phyloP scores from a whole-genome alignment of 2,113 vertebrate species.

The Callorhinus ursinus region DNA sequence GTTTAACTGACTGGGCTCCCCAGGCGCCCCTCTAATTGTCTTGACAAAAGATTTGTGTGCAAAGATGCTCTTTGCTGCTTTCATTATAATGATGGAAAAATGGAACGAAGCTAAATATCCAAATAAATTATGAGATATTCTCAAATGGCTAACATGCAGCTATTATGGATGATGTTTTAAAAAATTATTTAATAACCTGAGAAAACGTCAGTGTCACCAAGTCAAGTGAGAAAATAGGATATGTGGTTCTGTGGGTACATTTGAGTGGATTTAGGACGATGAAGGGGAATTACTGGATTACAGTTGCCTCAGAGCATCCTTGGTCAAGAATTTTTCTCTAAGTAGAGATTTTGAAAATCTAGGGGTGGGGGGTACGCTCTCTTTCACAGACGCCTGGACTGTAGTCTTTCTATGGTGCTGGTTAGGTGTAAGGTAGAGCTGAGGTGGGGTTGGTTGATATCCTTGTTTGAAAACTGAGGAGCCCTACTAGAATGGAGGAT shows the following conservation, averaged over 20 bases:
- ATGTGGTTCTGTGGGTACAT: neutral
- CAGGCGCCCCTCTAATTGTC: neutral
- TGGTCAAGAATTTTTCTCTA: conserved; percentile 9
- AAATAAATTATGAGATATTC: conserved; percentile 29
- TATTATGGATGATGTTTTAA: neutral
- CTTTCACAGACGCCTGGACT: conserved; percentile 5
- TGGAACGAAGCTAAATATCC: neutral
- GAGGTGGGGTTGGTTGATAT: neutral
- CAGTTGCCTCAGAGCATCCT: neutral
- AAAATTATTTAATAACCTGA: neutral
- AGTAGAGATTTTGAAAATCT: conserved; percentile 9
- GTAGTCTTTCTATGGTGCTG: neutral
- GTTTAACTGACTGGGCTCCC: neutral
- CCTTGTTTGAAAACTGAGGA: neutral
- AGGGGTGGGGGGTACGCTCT: neutral
- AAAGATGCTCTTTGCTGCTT: neutral
- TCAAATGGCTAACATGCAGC: neutral
- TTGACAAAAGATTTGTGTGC: neutral
- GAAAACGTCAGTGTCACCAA: neutral
- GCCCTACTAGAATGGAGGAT: neutral
- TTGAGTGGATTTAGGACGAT: neutral
- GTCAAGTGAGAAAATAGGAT: conserved; percentile 5
- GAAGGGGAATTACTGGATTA: neutral
- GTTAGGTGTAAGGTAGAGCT: neutral
- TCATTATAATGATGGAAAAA: neutral